phyloP scores from a whole-genome alignment of 2,888 invertebrate genomes.

The Tinea trinotella region DNA sequence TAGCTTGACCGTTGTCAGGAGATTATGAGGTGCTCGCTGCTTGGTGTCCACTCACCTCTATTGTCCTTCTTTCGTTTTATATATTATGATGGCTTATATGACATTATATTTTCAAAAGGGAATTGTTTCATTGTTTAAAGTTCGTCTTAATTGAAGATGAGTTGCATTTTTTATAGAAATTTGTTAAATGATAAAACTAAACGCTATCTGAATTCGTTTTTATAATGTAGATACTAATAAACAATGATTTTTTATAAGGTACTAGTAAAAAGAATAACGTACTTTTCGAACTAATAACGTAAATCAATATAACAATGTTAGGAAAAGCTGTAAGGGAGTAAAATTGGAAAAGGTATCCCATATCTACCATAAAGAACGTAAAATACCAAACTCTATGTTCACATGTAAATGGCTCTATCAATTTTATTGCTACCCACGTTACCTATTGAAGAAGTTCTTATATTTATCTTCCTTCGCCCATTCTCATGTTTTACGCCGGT shows the following conservation, averaged over 20 bases:
- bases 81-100: neutral
- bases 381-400: slow-evolving; percentile 24
- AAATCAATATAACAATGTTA: slow-evolving; percentile 19
- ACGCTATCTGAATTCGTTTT: too few species aligned
- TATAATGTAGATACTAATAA: too few species aligned
- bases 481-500: neutral
- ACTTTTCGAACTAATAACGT: neutral
- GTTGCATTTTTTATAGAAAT: neutral
- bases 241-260: too few species aligned
- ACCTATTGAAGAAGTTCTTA: slow-evolving; percentile 14
- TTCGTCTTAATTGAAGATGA: neutral
- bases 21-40: slow-evolving; percentile 34
- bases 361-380: slow-evolving; percentile 18
- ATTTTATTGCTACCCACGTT: slow-evolving; percentile 25
- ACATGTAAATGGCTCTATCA: slow-evolving; percentile 26
- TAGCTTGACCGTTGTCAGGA: slow-evolving; percentile 38
- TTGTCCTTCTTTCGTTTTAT: slow-evolving; percentile 14
- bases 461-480: neutral
- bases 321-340: slow-evolving; percentile 21
- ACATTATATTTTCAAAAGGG: slow-evolving; percentile 1
- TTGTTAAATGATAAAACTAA: too few species aligned
- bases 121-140: slow-evolving; percentile 6
- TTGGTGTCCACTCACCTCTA: neutral
- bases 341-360: slow-evolving; percentile 24
- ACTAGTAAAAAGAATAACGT: too few species aligned